These are phyloP conservation scores for Tetraneura akinire DNA, from an alignment of 1,140 invertebrate species.

Conservation along the genomic window DNA sequence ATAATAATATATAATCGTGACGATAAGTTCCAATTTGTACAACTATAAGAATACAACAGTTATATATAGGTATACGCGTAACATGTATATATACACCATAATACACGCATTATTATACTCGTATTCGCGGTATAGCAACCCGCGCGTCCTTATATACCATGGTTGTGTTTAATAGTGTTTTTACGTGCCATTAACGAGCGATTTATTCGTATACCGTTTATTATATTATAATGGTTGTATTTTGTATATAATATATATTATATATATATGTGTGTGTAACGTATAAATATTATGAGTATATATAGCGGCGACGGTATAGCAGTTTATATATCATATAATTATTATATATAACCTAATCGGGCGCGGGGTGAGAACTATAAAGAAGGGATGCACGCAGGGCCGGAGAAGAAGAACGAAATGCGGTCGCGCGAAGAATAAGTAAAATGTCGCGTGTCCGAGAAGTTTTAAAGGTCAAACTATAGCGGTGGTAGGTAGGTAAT, in stretches of 20 bases:
- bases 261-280: neutral
- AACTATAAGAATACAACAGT: neutral
- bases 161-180: conserved; percentile 2
- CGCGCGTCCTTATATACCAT: neutral
- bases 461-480: conserved; percentile 33
- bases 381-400: neutral
- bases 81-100: neutral
- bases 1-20: neutral
- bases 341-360: too few species aligned
- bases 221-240: too few species aligned
- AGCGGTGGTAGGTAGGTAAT: too few species aligned
- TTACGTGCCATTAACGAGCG: conserved; percentile 18
- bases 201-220: conserved; percentile 7
- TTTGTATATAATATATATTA: neutral
- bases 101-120: neutral
- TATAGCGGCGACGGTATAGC: neutral
- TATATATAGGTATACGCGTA: neutral
- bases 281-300: too few species aligned
- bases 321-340: neutral
- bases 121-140: neutral
- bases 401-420: neutral
- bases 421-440: neutral
- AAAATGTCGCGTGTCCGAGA: conserved; percentile 46
- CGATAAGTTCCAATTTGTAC: neutral
- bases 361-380: too few species aligned